Evolutionary conservation across 1,140 invertebrate species (phyloP).

Genomic region (Rhagoletis zephyria): DNA sequence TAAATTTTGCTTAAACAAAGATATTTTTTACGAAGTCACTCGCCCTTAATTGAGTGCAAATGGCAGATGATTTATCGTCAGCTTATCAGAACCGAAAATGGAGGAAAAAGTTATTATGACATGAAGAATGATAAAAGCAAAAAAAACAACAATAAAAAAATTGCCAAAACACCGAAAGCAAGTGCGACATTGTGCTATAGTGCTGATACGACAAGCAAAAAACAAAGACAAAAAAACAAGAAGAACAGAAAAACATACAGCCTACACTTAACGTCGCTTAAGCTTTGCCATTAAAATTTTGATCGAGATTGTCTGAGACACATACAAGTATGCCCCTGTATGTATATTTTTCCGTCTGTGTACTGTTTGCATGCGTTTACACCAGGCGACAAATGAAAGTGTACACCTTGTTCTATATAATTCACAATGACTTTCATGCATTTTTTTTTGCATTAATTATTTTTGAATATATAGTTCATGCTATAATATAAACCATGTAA

Average conservation of each 20-base stretch:
- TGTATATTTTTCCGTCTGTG: neutral
- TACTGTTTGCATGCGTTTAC: neutral
- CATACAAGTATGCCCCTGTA: neutral
- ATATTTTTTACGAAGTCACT: neutral
- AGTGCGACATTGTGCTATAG: neutral
- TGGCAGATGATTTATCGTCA: neutral
- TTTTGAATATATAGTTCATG: no score
- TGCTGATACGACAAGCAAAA: conserved; percentile 22
- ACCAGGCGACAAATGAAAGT: no score
- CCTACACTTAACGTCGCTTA: neutral
- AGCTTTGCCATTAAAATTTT: neutral
- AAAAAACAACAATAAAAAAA: neutral
- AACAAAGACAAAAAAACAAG: neutral
- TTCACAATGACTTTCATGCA: no score
- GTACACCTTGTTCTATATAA: no score
- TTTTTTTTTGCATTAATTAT: no score
- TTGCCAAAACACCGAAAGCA: neutral
- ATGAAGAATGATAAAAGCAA: neutral
- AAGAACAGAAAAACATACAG: neutral
- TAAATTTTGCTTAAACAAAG: neutral
- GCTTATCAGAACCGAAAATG: neutral
- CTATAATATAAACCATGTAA: no score
- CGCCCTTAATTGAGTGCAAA: neutral
- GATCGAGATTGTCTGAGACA: neutral
- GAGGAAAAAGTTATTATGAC: neutral